Evolutionary conservation across 2,888 invertebrate genomes (phyloP), one percentile per base, ranked within the genome.

Genomic region (Apamea sordens): DNA sequence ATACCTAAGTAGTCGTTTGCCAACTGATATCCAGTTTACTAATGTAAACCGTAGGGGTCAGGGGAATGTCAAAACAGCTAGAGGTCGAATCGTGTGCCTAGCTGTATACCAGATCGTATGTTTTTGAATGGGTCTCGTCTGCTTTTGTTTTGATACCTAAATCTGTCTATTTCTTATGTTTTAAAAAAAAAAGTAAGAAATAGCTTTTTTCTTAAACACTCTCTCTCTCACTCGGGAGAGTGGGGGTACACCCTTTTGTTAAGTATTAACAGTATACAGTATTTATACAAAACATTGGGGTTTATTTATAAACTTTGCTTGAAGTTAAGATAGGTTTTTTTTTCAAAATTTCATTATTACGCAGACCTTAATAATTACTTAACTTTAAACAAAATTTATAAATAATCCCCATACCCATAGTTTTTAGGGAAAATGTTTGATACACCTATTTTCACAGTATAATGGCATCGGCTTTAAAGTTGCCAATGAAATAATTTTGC

Each of bases 11-110:
- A 6, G 24, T 74, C 53, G 61, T 78, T 82, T 79, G 79, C 53
- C 81, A 83, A 83, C 80, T 75, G 74, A 76, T 81, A 81, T 71
- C 24, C 68, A 67, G 61, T 74, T 47, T 47, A 15, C 15, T 47
- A 47, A 50, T 32, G 63, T 77, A 53, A 83, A 71, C 8, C 65
- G 28, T 65, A 15, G 53, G 63, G 75, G 88, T 88, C 86, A 74
- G 6, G 32, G 32, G 64, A 86, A 88, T 78, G 79, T 80, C 77
- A 77, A 69, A 77, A 56, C 63, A 78, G 50, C 32, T 79, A 73
- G 76, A 81, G 80, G 80, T 81, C 77, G 71, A 59, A 72, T 28
- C 28, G 18, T 56, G 7, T 50, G 6, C 15, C 47, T 75, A 63
- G 24, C n/a, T n/a, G n/a, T 32, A 77, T 80, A 64, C 47, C 24